Conservation (phyloP, 2,113 vertebrate species). For the Mesembrinibis cayennensis region DNA sequence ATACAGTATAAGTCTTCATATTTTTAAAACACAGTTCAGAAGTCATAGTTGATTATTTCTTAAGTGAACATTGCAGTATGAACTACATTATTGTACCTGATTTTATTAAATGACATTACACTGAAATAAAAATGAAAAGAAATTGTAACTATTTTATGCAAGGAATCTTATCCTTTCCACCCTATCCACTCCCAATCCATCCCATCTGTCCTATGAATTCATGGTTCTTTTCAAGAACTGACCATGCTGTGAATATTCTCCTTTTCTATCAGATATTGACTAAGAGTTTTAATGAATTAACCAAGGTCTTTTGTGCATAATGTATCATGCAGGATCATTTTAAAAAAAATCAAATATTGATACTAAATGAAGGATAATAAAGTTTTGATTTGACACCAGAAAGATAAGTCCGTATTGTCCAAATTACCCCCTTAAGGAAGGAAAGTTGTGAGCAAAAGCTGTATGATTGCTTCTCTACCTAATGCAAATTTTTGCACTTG, state of each 20-base stretch:
- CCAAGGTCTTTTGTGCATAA: background rate
- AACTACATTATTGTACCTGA: background rate
- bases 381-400: background rate
- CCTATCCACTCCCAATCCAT: background rate
- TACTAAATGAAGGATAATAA: background rate
- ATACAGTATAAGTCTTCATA: background rate
- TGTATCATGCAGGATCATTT: background rate
- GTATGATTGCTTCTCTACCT: background rate
- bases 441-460: background rate
- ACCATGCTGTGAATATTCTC: background rate
- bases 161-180: background rate
- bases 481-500: background rate
- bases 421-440: background rate
- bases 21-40: background rate
- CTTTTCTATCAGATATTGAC: background rate
- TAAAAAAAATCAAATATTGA: background rate
- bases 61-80: background rate
- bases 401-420: background rate
- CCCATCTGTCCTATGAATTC: background rate
- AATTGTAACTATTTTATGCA: background rate
- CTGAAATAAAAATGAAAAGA: background rate
- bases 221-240: background rate
- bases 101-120: background rate
- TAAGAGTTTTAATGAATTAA: background rate
- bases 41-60: background rate